Evolutionary conservation across 2,113 vertebrate genomes (phyloP).

Genomic region (Oceanodroma tethys): DNA sequence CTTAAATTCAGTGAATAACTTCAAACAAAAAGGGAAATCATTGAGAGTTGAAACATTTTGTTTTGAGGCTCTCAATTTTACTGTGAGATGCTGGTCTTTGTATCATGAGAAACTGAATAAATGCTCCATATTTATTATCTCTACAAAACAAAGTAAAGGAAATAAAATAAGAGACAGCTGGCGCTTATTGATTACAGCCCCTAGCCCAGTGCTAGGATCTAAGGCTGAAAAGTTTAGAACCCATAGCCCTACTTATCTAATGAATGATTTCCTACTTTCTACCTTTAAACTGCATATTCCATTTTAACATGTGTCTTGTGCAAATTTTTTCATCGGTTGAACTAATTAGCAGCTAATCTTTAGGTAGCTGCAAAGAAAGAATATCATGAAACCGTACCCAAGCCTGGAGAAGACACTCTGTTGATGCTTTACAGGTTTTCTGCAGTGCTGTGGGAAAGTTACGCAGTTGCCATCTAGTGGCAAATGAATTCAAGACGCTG

Average conservation of each 20-base stretch:
- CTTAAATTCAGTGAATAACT: not conserved
- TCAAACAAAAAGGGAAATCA: not conserved
- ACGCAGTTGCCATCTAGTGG: slow-evolving; percentile 75
- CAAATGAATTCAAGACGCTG: not conserved
- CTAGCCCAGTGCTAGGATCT: not conserved
- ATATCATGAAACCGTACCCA: rapidly evolving
- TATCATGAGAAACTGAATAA: not conserved
- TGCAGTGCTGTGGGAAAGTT: not conserved
- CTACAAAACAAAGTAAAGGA: not conserved
- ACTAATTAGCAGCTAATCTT: not conserved
- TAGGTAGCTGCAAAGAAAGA: not conserved
- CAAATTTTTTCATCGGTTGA: not conserved
- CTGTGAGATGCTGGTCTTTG: not conserved
- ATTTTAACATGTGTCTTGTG: not conserved
- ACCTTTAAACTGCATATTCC: not conserved
- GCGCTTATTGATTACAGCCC: not conserved
- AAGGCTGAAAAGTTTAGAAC: not conserved
- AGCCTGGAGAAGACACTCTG: not conserved
- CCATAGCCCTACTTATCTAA: not conserved
- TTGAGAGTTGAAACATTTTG: not conserved
- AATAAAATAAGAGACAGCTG: not conserved
- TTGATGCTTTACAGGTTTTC: not conserved
- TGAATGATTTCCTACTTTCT: not conserved
- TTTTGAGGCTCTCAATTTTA: not conserved
- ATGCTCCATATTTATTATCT: not conserved